Evolutionary conservation across 2,888 invertebrate species (phyloP).

Genomic region (Tetranychus truncatus): DNA sequence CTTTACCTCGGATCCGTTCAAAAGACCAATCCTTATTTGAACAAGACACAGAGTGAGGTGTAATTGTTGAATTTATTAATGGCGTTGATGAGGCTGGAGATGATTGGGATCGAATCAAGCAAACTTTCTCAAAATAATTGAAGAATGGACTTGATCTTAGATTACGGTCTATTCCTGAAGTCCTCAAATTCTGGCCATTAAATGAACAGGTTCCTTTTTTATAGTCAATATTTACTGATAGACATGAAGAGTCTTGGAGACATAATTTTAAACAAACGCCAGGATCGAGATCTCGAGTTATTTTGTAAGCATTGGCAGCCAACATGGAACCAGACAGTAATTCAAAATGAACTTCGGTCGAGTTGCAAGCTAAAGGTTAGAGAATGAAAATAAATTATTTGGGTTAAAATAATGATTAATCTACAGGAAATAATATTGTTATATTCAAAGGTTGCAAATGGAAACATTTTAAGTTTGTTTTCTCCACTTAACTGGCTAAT

Average conservation of each 20-base stretch:
- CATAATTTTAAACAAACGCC: conserved; percentile 22
- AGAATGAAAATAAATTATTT: not conserved
- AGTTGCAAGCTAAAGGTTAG: conserved; percentile 20
- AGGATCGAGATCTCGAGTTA: conserved; percentile 21
- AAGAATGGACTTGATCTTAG: conserved; percentile 21
- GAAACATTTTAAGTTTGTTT: no score
- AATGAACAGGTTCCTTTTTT: conserved; percentile 22
- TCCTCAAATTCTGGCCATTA: conserved; percentile 1
- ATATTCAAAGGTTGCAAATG: no score
- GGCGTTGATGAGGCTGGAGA: not conserved
- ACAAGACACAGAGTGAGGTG: not conserved
- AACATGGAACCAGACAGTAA: conserved; percentile 20
- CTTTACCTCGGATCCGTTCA: conserved; percentile 31
- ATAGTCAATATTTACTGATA: conserved; percentile 24
- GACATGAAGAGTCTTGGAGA: conserved; percentile 20
- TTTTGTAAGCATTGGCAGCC: conserved; percentile 19
- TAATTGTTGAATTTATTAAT: conserved; percentile 10
- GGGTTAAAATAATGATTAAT: not conserved
- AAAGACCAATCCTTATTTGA: conserved; percentile 28
- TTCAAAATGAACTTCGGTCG: conserved; percentile 23
- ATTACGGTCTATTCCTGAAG: conserved; percentile 13
- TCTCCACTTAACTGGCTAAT: no score
- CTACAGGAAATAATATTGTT: no score
- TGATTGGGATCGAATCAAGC: conserved; percentile 25
- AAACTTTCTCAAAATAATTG: conserved; percentile 33